Percentiles rank a stretch among this genome's conserved stretches.
Conservation (phyloP, 2,888 invertebrate species). For the Priocnemis perturbator region DNA sequence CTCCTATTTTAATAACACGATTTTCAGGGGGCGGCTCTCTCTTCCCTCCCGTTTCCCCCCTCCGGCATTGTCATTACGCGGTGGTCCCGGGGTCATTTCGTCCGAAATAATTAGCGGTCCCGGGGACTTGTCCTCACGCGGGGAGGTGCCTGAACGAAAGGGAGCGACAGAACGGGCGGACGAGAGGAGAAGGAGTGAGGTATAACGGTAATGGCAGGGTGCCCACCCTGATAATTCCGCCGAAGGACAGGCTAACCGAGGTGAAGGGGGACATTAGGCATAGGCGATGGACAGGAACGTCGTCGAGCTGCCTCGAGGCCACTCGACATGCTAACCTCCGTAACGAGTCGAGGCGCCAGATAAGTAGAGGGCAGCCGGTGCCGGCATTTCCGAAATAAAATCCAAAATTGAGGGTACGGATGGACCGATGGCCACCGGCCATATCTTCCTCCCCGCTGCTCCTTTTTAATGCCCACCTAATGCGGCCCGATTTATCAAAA, state of each 20-base stretch:
- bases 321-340: constrained; percentile 37
- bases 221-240: constrained; percentile 54
- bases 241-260: constrained; percentile 29
- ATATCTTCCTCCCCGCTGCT: not conserved
- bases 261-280: constrained; percentile 36
- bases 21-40: constrained; percentile 30
- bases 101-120: constrained; percentile 63
- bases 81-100: constrained; percentile 57
- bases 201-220: constrained; percentile 63
- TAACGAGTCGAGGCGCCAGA: constrained; percentile 66
- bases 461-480: constrained; percentile 33
- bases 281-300: constrained; percentile 18
- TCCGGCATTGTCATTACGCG: constrained; percentile 63
- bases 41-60: constrained; percentile 24
- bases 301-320: not conserved
- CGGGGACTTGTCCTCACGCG: constrained; percentile 45
- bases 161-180: constrained; percentile 13
- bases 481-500: constrained; percentile 39
- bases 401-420: constrained; percentile 41
- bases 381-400: constrained; percentile 60
- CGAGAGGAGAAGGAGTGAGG: constrained; percentile 24
- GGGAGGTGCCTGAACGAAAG: too few relatives aligned
- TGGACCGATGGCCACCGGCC: not conserved
- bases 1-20: constrained; percentile 61
- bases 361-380: constrained; percentile 62